These are phyloP conservation scores for Micromesistius poutassou DNA, from an alignment of 2,797 vertebrate genomes.

Conservation along the genomic window DNA sequence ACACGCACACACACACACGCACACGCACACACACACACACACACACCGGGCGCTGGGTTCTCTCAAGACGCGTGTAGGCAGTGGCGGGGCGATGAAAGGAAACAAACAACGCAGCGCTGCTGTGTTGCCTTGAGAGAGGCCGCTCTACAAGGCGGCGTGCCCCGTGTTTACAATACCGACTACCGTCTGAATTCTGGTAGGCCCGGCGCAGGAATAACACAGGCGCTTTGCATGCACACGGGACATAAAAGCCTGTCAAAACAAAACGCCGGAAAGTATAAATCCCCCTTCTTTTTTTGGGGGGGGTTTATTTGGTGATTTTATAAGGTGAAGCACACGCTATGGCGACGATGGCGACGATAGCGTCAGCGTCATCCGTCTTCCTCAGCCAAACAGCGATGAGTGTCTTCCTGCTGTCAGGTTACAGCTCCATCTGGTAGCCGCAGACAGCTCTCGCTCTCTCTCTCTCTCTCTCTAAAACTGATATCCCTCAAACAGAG, in stretches of 20 bases:
- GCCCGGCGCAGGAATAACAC: background rate
- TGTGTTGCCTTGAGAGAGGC: background rate
- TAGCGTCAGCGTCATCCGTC: slow-evolving; percentile 55
- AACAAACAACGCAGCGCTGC: background rate
- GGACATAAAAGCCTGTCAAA: slow-evolving; percentile 32
- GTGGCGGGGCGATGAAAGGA: background rate
- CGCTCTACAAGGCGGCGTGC: background rate
- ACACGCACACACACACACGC: no score
- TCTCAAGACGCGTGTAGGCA: background rate
- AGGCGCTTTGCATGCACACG: background rate
- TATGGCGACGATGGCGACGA: slow-evolving; percentile 21
- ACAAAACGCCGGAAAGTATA: slow-evolving; percentile 33
- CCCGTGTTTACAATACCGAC: background rate
- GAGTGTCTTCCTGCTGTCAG: slow-evolving; percentile 48
- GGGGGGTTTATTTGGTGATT: background rate
- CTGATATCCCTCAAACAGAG: slow-evolving; percentile 42
- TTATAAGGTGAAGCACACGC: slow-evolving; percentile 39
- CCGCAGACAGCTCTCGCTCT: slow-evolving; percentile 20
- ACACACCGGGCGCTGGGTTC: background rate
- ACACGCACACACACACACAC: background rate
- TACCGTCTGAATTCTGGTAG: background rate
- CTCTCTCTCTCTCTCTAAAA: slow-evolving; percentile 21
- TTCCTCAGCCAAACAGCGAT: slow-evolving; percentile 60
- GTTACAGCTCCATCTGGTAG: slow-evolving; percentile 52
- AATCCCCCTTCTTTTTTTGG: slow-evolving; percentile 24